phyloP scores from a whole-genome alignment of 2,797 vertebrate species.

The Trematomus bernacchii region DNA sequence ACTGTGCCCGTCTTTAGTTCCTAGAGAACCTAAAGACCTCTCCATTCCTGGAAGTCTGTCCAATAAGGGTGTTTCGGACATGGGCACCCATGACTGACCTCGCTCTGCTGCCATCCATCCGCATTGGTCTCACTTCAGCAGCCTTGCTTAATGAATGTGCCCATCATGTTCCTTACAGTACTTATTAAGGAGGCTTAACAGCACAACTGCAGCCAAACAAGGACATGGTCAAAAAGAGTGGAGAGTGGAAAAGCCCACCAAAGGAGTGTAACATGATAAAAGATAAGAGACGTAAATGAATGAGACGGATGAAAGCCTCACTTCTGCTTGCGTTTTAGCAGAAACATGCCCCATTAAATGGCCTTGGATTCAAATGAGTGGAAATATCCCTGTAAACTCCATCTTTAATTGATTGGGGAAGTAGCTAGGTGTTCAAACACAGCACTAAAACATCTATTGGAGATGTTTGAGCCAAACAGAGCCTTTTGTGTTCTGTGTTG shows the following conservation, averaged over 20 bases:
- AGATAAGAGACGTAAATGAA: slow-evolving; percentile 59
- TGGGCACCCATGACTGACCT: slow-evolving; percentile 10
- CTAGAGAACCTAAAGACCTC: slow-evolving; percentile 9
- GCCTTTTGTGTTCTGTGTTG: slow-evolving; percentile 52
- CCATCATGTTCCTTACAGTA: slow-evolving; percentile 51
- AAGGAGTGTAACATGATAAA: slow-evolving; percentile 52
- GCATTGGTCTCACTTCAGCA: slow-evolving; percentile 59
- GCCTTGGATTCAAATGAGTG: slow-evolving; percentile 69
- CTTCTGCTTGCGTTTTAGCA: slow-evolving; percentile 52
- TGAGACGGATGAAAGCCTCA: slow-evolving; percentile 57
- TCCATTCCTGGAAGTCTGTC: slow-evolving; percentile 16
- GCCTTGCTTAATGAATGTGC: slow-evolving; percentile 68
- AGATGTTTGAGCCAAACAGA: slow-evolving; percentile 53
- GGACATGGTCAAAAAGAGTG: slow-evolving; percentile 31
- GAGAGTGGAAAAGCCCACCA: slow-evolving; percentile 40
- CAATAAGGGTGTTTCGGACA: neutral
- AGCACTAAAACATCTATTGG: slow-evolving; percentile 62
- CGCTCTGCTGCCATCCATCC: slow-evolving; percentile 32
- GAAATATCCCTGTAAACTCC: slow-evolving; percentile 68
- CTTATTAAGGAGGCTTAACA: slow-evolving; percentile 42
- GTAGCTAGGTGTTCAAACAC: slow-evolving; percentile 65
- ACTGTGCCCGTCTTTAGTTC: neutral
- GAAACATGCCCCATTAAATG: slow-evolving; percentile 69
- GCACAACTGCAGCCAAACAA: slow-evolving; percentile 23
- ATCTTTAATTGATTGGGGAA: slow-evolving; percentile 77